Evolutionary conservation across 35 echinoderm and acorn worm genomes (phyloP).

Genomic region (Eucidaris tribuloides): DNA sequence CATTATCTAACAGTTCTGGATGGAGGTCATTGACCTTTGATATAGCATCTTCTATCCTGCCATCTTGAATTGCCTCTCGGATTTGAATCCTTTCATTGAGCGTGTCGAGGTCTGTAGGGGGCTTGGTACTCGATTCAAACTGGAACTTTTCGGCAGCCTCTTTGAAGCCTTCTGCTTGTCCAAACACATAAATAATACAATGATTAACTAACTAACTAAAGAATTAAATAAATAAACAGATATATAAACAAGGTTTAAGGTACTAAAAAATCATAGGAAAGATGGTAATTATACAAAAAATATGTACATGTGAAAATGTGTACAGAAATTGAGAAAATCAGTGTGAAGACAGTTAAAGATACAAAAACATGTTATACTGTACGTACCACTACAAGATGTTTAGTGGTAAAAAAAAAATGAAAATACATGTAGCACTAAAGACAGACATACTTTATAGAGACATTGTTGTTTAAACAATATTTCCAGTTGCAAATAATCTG

Average conservation of each 20-base stretch:
- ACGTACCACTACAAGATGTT: neutral
- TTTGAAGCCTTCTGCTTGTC: conserved; percentile 91
- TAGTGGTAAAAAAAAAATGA: neutral
- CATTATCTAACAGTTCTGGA: conserved; percentile 92
- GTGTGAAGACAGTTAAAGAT: neutral
- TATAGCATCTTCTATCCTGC: conserved; percentile 92
- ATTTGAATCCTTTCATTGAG: conserved; percentile 86
- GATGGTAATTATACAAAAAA: neutral
- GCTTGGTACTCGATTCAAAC: conserved; percentile 86
- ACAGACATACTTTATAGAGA: no score
- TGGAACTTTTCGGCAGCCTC: conserved; percentile 96
- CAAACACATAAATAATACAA: neutral
- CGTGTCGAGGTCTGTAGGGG: conserved; percentile 63
- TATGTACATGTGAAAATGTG: neutral
- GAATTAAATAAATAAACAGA: neutral
- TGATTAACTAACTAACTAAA: neutral
- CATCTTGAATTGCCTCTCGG: conserved; percentile 92
- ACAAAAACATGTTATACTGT: neutral
- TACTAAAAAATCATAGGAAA: neutral
- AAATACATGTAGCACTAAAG: neutral
- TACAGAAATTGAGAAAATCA: neutral
- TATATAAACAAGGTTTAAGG: neutral
- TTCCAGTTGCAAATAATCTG: no score
- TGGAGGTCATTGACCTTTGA: conserved; percentile 89
- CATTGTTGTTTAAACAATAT: no score